Evolutionary conservation across 2,888 invertebrate species (phyloP).

Genomic region (Pyrocoelia pectoralis): DNA sequence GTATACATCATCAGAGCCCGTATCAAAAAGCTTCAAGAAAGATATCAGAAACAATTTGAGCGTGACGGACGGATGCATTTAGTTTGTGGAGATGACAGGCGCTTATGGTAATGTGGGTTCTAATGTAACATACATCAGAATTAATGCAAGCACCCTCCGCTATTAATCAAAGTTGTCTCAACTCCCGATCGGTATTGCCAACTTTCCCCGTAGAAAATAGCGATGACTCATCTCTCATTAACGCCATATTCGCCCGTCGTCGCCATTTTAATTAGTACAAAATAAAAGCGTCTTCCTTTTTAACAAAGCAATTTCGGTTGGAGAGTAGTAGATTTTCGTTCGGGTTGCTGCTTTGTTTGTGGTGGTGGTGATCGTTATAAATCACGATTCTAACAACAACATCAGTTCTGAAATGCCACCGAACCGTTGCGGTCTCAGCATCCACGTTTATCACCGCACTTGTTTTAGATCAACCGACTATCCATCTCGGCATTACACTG

Average conservation of each 20-base stretch:
- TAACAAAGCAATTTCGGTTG: not conserved
- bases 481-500: conserved; percentile 51
- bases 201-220: conserved; percentile 29
- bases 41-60: conserved; percentile 46
- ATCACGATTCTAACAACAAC: conserved; percentile 58
- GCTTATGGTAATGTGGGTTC: conserved; percentile 51
- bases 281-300: not conserved
- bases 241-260: not conserved
- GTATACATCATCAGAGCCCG: conserved; percentile 35
- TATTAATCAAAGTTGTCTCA: conserved; percentile 44
- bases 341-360: conserved; percentile 48
- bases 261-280: not conserved
- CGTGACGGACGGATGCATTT: conserved; percentile 51
- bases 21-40: conserved; percentile 38
- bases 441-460: conserved; percentile 59
- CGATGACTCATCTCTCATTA: conserved; percentile 24
- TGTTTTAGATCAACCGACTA: conserved; percentile 58
- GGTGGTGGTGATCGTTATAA: conserved; percentile 56
- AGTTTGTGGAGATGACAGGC: conserved; percentile 50
- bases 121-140: conserved; percentile 51
- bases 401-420: conserved; percentile 54
- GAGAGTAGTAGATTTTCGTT: not conserved
- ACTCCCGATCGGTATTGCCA: conserved; percentile 38
- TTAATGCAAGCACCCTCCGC: conserved; percentile 47
- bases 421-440: conserved; percentile 53